Evolutionary conservation across 2,888 invertebrate species (phyloP).

Genomic region (Bombylius major): DNA sequence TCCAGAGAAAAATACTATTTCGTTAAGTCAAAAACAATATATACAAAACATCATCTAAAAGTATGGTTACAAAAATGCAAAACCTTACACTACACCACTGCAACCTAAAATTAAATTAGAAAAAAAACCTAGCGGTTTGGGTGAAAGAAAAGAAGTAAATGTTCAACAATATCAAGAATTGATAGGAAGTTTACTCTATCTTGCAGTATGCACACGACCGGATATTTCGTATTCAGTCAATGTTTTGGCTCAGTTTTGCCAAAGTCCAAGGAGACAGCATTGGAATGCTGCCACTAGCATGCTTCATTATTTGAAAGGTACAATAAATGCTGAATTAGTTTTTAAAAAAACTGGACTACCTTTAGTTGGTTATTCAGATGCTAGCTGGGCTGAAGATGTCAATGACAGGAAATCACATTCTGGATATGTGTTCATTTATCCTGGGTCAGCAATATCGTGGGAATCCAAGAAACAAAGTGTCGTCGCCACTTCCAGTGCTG

Average conservation of each 20-base stretch:
- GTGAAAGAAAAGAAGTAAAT: conserved; percentile 6
- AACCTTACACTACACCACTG: conserved; percentile 4
- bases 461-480: too few relatives aligned
- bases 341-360: conserved; percentile 1
- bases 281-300: conserved; percentile 1
- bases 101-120: conserved; percentile 3
- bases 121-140: conserved; percentile 8
- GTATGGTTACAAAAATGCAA: conserved; percentile 4
- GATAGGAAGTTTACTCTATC: too few relatives aligned
- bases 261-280: conserved; percentile 8
- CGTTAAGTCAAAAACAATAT: conserved; percentile 7
- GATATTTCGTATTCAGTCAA: conserved; percentile 3
- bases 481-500: too few relatives aligned
- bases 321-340: background rate
- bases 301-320: background rate
- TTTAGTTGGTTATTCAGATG: background rate
- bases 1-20: background rate
- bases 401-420: too few relatives aligned
- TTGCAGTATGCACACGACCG: too few relatives aligned
- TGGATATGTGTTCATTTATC: too few relatives aligned
- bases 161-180: conserved; percentile 7
- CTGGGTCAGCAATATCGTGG: too few relatives aligned
- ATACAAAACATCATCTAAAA: conserved; percentile 5
- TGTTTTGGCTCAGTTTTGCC: conserved; percentile 6
- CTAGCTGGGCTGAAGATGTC: too few relatives aligned